phyloP scores from a whole-genome alignment of 2,113 vertebrate genomes.

The Naja naja region DNA sequence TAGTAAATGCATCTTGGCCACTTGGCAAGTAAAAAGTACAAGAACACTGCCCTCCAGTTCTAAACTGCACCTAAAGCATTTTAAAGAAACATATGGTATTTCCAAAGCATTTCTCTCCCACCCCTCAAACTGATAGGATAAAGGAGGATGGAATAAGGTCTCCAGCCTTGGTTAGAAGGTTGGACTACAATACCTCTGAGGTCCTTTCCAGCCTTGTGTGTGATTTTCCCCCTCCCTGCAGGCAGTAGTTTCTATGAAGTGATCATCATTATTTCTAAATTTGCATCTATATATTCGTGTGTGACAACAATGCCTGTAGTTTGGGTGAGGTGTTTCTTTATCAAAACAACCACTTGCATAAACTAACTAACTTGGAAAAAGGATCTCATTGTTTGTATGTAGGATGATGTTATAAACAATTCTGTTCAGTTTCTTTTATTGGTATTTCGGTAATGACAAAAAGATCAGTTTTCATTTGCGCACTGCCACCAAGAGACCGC shows the following conservation, averaged over 20 bases:
- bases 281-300: not conserved
- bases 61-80: not conserved
- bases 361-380: not conserved
- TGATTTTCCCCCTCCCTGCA: not conserved
- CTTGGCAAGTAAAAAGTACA: not conserved
- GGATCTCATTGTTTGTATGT: not conserved
- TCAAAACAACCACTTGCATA: not conserved
- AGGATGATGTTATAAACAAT: slow-evolving; percentile 32
- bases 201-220: not conserved
- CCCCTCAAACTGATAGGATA: not conserved
- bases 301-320: not conserved
- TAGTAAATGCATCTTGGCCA: not conserved
- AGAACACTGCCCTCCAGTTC: not conserved
- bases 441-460: slow-evolving; percentile 51
- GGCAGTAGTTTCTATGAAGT: not conserved
- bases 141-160: not conserved
- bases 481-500: slow-evolving; percentile 59
- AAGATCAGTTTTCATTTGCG: slow-evolving; percentile 59
- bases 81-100: no score
- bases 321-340: not conserved
- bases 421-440: slow-evolving; percentile 37
- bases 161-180: no score
- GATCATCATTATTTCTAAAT: not conserved
- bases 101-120: not conserved
- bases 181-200: no score